Evolutionary conservation across 2,888 invertebrate species (phyloP).

Genomic region (Tenthredo livida): DNA sequence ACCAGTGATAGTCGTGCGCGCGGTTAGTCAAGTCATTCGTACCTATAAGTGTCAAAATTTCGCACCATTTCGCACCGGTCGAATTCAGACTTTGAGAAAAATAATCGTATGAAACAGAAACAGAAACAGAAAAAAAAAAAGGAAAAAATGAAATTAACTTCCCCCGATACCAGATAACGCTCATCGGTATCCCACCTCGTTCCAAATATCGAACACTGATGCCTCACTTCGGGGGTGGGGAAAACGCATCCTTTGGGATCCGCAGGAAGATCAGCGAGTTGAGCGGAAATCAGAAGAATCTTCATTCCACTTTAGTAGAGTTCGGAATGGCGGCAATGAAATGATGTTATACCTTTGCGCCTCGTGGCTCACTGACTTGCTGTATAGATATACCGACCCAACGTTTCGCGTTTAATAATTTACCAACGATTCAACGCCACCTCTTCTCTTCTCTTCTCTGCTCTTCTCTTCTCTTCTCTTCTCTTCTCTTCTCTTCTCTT

Average conservation of each 20-base stretch:
- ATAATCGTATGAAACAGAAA: background rate
- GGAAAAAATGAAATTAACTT: background rate
- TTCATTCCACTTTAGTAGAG: conserved; percentile 14
- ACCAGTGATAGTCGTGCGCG: background rate
- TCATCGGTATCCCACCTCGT: background rate
- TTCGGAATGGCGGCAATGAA: conserved; percentile 27
- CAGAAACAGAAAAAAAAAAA: background rate
- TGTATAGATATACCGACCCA: background rate
- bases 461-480: background rate
- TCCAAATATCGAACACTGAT: background rate
- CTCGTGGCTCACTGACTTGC: background rate
- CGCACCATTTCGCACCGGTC: no score
- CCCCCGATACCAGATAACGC: background rate
- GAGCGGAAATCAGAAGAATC: conserved; percentile 32
- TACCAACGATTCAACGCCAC: conserved; percentile 18
- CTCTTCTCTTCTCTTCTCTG: background rate
- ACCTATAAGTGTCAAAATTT: background rate
- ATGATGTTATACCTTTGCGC: conserved; percentile 19
- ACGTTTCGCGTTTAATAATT: conserved; percentile 30
- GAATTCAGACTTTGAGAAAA: background rate
- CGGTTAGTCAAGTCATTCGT: conserved; percentile 9
- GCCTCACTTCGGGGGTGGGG: background rate
- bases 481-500: background rate
- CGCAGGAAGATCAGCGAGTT: background rate
- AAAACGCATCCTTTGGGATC: conserved; percentile 11